Percentiles rank a stretch among this genome's conserved stretches.
Evolutionary conservation across 2,888 invertebrate genomes (phyloP).

Genomic region (Cheilosia soror): DNA sequence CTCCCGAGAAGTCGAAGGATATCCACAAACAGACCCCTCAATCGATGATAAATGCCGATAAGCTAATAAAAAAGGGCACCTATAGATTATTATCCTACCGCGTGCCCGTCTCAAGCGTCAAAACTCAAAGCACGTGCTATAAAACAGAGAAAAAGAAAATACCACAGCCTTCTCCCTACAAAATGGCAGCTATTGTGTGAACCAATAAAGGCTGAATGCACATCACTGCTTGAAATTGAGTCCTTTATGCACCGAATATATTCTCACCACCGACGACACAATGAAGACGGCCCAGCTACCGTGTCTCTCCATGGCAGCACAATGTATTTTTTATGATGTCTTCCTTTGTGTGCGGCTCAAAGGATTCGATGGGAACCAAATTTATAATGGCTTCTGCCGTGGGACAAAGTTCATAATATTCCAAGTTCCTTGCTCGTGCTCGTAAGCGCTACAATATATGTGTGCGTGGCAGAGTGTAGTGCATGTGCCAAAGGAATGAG

Average conservation of each 20-base stretch:
- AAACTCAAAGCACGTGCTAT: not conserved
- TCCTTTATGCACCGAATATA: constrained; percentile 59
- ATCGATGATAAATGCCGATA: constrained; percentile 18
- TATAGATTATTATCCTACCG: not conserved
- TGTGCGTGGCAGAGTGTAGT: not conserved
- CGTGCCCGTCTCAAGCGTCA: too few species aligned
- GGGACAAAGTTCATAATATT: constrained; percentile 56
- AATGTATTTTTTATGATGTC: constrained; percentile 59
- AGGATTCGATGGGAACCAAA: constrained; percentile 66
- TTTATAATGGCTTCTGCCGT: constrained; percentile 64
- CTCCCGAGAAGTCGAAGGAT: too few species aligned
- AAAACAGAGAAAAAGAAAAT: constrained; percentile 1
- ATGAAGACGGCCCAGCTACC: constrained; percentile 7
- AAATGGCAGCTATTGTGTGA: not conserved
- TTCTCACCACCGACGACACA: constrained; percentile 6
- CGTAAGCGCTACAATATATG: constrained; percentile 26
- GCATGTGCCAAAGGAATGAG: constrained; percentile 38
- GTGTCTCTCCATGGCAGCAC: constrained; percentile 14
- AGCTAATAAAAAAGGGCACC: constrained; percentile 32
- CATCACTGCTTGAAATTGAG: constrained; percentile 51
- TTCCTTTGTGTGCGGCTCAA: constrained; percentile 62
- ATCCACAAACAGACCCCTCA: not conserved
- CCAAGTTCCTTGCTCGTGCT: constrained; percentile 36
- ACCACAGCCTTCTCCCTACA: not conserved
- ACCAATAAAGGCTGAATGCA: constrained; percentile 32